Conservation (phyloP, 2,888 invertebrate species). For the Tricholauxania praeusta region DNA sequence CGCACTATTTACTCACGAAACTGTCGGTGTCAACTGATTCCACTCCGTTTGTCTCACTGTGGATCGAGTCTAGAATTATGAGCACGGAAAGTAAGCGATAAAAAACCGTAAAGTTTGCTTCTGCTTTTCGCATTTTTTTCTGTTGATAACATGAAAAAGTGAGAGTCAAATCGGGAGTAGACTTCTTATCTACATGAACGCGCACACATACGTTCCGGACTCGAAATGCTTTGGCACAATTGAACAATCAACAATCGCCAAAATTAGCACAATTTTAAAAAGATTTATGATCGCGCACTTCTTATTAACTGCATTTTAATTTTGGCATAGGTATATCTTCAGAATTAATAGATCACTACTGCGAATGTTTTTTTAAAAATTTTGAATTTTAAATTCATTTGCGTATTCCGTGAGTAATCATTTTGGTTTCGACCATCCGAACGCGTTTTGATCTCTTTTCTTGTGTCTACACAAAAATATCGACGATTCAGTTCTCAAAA, state of each 20-base stretch:
- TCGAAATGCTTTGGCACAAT: no score
- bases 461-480: slow-evolving; percentile 1
- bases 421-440: not conserved
- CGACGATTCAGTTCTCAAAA: not conserved
- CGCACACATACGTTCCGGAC: no score
- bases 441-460: slow-evolving; percentile 22
- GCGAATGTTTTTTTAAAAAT: no score
- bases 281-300: no score
- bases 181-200: slow-evolving; percentile 10
- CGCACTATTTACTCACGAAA: slow-evolving; percentile 34
- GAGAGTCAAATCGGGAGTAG: slow-evolving; percentile 30
- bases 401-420: slow-evolving; percentile 1
- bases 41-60: not conserved
- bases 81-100: slow-evolving; percentile 3
- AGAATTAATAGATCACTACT: no score
- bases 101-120: slow-evolving; percentile 3
- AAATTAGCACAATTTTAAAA: no score
- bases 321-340: no score
- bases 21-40: slow-evolving; percentile 41
- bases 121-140: slow-evolving; percentile 10
- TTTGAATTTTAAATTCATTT: no score
- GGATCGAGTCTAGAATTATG: slow-evolving; percentile 1
- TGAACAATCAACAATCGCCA: no score
- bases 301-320: no score
- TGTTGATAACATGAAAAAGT: slow-evolving; percentile 37